Evolutionary conservation across 1,140 invertebrate species (phyloP).

Genomic region (Drosophila azteca): DNA sequence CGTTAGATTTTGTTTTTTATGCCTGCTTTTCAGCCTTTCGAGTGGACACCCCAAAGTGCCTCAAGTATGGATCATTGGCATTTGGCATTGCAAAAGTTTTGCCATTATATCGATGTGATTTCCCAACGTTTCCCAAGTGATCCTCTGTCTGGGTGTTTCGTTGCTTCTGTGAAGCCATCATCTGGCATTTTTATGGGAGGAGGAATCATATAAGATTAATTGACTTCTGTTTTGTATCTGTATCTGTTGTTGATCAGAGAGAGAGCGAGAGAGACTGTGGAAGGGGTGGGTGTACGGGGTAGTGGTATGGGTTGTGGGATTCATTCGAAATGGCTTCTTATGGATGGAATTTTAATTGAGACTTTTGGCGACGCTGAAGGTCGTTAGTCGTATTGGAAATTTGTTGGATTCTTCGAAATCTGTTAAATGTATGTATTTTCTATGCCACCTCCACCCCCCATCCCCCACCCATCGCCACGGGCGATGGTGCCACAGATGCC

Average conservation of each 20-base stretch:
- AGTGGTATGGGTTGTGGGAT: too few species aligned
- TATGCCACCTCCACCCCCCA: too few species aligned
- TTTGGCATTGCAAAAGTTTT: too few species aligned
- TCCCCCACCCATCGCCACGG: too few species aligned
- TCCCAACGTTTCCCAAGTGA: conserved; percentile 38
- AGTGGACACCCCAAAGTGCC: too few species aligned
- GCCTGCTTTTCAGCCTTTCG: too few species aligned
- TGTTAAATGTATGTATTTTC: too few species aligned
- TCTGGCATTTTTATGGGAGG: conserved; percentile 8
- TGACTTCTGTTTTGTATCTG: conserved; percentile 41
- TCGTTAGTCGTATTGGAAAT: conserved; percentile 36
- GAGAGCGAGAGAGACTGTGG: too few species aligned
- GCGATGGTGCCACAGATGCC: too few species aligned
- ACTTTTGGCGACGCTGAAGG: conserved; percentile 58
- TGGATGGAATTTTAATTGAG: conserved; percentile 74
- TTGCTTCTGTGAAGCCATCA: neutral
- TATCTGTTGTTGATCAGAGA: neutral
- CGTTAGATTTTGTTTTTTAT: too few species aligned
- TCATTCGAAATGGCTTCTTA: conserved; percentile 8
- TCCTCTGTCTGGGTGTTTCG: conserved; percentile 8
- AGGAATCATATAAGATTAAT: conserved; percentile 53
- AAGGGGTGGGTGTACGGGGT: too few species aligned
- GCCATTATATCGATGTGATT: conserved; percentile 10
- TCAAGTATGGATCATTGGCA: too few species aligned
- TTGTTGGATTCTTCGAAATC: conserved; percentile 7